These are phyloP conservation scores for Steromphala cineraria DNA, from an alignment of 2,888 invertebrate species.

Conservation along the genomic window DNA sequence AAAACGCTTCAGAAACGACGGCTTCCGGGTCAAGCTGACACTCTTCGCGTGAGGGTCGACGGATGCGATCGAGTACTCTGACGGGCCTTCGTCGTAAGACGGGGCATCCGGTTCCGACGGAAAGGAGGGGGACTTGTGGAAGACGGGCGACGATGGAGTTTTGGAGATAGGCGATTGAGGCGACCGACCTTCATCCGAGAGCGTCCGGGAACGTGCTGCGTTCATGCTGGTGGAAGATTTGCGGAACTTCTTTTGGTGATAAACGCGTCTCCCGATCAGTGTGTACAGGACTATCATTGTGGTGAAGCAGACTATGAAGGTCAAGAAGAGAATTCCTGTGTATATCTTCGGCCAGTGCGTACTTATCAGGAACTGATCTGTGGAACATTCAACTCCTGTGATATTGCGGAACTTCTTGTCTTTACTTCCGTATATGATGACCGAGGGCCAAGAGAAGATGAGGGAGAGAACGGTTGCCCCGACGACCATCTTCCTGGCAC, in stretches of 20 bases:
- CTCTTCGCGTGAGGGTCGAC: constrained; percentile 18
- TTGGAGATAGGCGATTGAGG: background rate
- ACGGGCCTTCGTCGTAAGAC: constrained; percentile 32
- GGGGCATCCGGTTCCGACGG: constrained; percentile 24
- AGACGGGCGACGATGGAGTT: background rate
- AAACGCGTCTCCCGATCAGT: constrained; percentile 45
- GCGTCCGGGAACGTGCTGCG: constrained; percentile 42
- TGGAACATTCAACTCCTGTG: constrained; percentile 56
- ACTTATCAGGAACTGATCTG: constrained; percentile 41
- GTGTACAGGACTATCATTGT: constrained; percentile 44
- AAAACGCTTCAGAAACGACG: constrained; percentile 23
- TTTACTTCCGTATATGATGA: constrained; percentile 44
- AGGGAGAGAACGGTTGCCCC: constrained; percentile 44
- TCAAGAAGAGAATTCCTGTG: constrained; percentile 41
- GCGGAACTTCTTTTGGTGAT: constrained; percentile 37
- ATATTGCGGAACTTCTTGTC: constrained; percentile 38
- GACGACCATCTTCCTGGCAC: constrained; percentile 46
- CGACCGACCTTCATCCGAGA: background rate
- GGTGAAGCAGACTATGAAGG: constrained; percentile 42
- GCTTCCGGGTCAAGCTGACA: constrained; percentile 20
- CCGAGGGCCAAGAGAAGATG: constrained; percentile 46
- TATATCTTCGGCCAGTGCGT: constrained; percentile 45
- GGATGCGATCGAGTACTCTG: constrained; percentile 27
- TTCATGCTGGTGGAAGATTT: constrained; percentile 23
- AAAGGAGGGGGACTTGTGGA: no score